Evolutionary conservation across 2,113 vertebrate species (phyloP).

Genomic region (Tylochromis polylepis): DNA sequence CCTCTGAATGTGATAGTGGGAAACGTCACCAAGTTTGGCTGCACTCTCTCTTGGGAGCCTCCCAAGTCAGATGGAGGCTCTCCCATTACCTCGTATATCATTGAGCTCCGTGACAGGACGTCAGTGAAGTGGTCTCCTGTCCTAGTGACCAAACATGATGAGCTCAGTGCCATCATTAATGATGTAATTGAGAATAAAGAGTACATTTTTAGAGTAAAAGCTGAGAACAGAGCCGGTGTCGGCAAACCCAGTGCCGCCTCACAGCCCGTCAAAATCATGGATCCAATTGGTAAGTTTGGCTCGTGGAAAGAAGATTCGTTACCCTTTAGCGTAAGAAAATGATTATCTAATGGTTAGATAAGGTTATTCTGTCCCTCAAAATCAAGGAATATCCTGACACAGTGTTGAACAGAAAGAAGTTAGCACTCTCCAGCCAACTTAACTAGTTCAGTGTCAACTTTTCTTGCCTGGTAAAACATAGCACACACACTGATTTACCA

Average conservation of each 20-base stretch:
- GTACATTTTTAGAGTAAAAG: conserved; percentile 95
- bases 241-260: conserved; percentile 94
- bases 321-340: neutral
- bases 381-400: too few species aligned
- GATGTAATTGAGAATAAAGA: conserved; percentile 99
- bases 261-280: conserved; percentile 89
- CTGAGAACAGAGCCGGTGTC: conserved; percentile 90
- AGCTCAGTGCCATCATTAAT: conserved; percentile 83
- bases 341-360: neutral
- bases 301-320: neutral
- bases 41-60: conserved; percentile 89
- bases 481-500: neutral
- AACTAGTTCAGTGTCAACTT: neutral
- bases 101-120: conserved; percentile 90
- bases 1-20: conserved; percentile 87
- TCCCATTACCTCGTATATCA: conserved; percentile 86
- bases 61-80: conserved; percentile 90
- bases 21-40: conserved; percentile 89
- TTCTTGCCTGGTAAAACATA: neutral
- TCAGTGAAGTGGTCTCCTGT: conserved; percentile 90
- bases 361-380: neutral
- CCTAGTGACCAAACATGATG: conserved; percentile 82
- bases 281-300: conserved; percentile 83
- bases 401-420: neutral
- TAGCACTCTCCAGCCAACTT: neutral